phyloP scores from a whole-genome alignment of 2,888 invertebrate species.

The Psococerastis gibbosa region DNA sequence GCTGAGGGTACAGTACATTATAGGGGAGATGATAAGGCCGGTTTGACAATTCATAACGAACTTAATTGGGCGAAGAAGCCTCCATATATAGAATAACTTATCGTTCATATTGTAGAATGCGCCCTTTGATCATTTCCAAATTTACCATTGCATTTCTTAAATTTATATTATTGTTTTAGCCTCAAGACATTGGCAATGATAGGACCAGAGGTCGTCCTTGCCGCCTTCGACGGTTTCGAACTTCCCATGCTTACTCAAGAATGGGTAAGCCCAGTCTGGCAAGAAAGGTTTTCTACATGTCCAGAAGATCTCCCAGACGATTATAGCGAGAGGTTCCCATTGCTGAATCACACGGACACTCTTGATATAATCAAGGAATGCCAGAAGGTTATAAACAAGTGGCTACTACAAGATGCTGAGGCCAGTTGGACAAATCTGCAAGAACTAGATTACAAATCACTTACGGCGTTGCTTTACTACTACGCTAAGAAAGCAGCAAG shows the following conservation, averaged over 20 bases:
- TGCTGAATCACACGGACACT: not conserved
- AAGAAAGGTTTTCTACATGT: not conserved
- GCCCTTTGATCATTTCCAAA: too few relatives aligned
- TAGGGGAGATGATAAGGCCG: too few relatives aligned
- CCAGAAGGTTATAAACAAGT: not conserved
- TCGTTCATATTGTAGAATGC: too few relatives aligned
- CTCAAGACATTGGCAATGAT: too few relatives aligned
- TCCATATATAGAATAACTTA: too few relatives aligned
- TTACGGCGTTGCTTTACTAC: not conserved
- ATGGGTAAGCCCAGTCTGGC: constrained; percentile 1
- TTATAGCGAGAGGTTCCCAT: not conserved
- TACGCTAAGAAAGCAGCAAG: not conserved
- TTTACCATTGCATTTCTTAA: too few relatives aligned
- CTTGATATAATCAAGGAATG: not conserved
- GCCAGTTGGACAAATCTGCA: constrained; percentile 1
- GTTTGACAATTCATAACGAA: too few relatives aligned
- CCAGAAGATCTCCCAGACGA: constrained; percentile 6
- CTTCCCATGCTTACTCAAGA: not conserved
- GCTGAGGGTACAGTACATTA: too few relatives aligned
- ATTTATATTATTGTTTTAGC: too few relatives aligned
- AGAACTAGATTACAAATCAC: constrained; percentile 1
- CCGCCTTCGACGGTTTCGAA: constrained; percentile 3
- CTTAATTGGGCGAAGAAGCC: too few relatives aligned
- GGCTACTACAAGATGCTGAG: not conserved
- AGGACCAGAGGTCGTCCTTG: constrained; percentile 20